A percentile compares a stretch with the other conserved stretches of the same genome.
Conservation (phyloP, 2,888 invertebrate genomes). For the Acanthococcus lagerstroemiae region DNA sequence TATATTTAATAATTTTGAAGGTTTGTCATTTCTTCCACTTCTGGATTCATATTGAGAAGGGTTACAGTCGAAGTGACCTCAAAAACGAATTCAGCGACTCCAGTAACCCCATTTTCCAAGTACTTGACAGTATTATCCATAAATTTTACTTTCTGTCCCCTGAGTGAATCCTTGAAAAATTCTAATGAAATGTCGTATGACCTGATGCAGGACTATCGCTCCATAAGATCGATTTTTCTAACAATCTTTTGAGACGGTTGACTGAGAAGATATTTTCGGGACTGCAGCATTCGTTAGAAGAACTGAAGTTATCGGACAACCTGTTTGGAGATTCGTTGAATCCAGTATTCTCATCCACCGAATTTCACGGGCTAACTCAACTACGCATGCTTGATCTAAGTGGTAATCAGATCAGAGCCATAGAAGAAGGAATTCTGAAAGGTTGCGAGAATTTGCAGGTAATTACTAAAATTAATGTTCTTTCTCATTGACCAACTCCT, state of each 20-base stretch:
- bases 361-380: constrained; percentile 64
- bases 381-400: constrained; percentile 66
- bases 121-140: no score
- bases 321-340: constrained; percentile 80
- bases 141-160: no score
- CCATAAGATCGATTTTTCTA: constrained; percentile 67
- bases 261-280: constrained; percentile 64
- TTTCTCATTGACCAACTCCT: no score
- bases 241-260: constrained; percentile 66
- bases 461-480: no score
- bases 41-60: no score
- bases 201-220: constrained; percentile 53
- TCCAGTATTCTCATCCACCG: constrained; percentile 79
- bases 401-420: constrained; percentile 66
- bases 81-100: no score
- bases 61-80: no score
- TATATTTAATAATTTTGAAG: no score
- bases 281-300: constrained; percentile 55
- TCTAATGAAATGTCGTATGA: background rate
- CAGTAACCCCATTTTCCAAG: no score
- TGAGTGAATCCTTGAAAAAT: no score
- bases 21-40: no score
- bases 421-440: constrained; percentile 78
- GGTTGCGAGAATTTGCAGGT: constrained; percentile 68
- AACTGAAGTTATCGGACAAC: constrained; percentile 65